Base-by-base conservation (phyloP, 2,797 vertebrate species). In the Acrocephalus scirpaceus region DNA sequence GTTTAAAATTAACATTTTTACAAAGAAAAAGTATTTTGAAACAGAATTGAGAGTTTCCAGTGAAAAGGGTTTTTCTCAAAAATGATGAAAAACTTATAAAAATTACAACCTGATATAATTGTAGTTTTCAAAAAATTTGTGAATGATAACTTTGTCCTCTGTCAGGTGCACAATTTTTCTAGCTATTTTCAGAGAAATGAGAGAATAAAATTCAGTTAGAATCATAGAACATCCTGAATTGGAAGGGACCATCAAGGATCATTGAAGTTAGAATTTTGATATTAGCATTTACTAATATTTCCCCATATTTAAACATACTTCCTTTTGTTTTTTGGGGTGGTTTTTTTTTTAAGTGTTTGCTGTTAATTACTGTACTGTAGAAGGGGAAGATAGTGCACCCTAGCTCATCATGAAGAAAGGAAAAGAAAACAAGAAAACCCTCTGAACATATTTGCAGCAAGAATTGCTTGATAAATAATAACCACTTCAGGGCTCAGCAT, bases 381-480 rank as follows among this genome's bases (percentile, higher is more conserved):
- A 85, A 73, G 34, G 54, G 16, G 6, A 80, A 77, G 75, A 58
- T 25, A 47, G 66, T 77, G 44, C 15, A 64, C 30, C 42, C 20
- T 3, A 71, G 19, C 50, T 95, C 32, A 15, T 86, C 65, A 92
- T 11, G 30, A 92, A 91, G 93, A 56, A 29, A 91, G 54, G 40
- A 80, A 94, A 96, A 77, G 54, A 84, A 77, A 91, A 91, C 12
- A 25, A 32, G 90, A 88, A 92, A 69, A 84, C 61, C 79, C 83
- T 23, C 80, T 77, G 74, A 92, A 78, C 62, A 60, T 86, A 47
- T 94, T 95, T 97, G 73, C 78, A 84, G 80, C 78, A 50, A 91
- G 56, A 25, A 75, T 73, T 84, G 20, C 80, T 51, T 44, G 88
- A 94, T 96, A 96, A 97, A 96, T 96, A 95, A 97, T 88, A 86